Conservation (phyloP, 2,888 invertebrate species). For the Allacma fusca region DNA sequence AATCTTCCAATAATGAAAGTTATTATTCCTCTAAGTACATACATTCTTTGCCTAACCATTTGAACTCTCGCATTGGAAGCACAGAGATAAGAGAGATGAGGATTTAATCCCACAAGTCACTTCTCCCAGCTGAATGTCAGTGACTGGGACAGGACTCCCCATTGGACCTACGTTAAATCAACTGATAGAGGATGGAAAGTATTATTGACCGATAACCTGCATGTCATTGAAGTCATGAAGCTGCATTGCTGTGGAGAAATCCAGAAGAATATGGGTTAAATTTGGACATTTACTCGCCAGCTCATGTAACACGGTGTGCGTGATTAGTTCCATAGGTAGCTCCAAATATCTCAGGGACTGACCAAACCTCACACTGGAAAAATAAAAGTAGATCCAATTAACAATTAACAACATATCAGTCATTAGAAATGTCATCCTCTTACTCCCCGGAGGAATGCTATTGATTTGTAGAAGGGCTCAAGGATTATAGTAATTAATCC, state of each 20-base stretch:
- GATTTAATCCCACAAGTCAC: no score
- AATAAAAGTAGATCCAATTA: constrained; percentile 18
- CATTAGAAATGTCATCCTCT: no score
- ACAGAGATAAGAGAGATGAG: no score
- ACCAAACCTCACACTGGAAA: constrained; percentile 78
- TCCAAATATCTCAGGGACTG: constrained; percentile 90
- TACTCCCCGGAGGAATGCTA: no score
- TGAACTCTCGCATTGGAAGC: no score
- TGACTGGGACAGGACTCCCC: neutral
- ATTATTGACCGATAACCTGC: constrained; percentile 65
- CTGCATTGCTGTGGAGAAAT: constrained; percentile 99
- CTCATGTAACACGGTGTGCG: constrained; percentile 95
- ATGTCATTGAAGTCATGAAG: constrained; percentile 99
- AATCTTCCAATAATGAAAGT: no score
- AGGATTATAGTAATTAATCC: no score
- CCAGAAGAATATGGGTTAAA: constrained; percentile 92
- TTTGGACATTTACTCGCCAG: constrained; percentile 95
- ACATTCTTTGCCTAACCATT: no score
- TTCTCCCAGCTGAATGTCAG: neutral
- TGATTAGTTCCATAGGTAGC: constrained; percentile 93
- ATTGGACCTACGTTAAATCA: neutral
- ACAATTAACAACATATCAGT: no score
- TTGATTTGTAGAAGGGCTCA: no score
- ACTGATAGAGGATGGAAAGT: neutral
- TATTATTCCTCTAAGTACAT: no score